Base-by-base conservation (phyloP, 2,797 vertebrate species). In the Echiichthys vipera region DNA sequence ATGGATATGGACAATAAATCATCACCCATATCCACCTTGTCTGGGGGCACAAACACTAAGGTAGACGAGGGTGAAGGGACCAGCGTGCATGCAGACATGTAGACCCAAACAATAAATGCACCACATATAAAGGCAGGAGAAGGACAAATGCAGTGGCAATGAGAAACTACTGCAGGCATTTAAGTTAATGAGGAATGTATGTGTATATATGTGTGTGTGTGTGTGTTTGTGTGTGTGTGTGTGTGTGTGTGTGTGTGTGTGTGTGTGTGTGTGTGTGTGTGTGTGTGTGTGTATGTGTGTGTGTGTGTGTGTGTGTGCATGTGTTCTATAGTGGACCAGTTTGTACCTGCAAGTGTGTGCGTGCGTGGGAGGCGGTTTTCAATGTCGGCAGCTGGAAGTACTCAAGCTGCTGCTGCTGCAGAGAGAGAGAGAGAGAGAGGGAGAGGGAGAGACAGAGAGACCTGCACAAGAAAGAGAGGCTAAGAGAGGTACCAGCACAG, bases 311-410 rank as follows among this genome's bases (percentile, higher is more conserved):
- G 53, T 80, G 65, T 72, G 43, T 51, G 53, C 61, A 64, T 40
- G 69, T 66, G 66, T 58, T 72, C 77, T 70, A 64, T 64, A 64
- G 45, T 64, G 61, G 61, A 50, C 46, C 67, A 50, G 43, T 77
- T 70, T 80, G 46, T 64, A 64, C 61, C 61, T 64, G 61, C 36
- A 46, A 66, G 82, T 76, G 80, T 83, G 74, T 81, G 90, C 89
- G 85, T 85, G 83, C 86, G 88, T 89, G 83, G 80, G 86, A 88
- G 94, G 87, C 69, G 73, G 90, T 93, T 85, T 94, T 94, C 91
- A 91, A 87, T 92, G 85, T 93, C 89, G 87, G 91, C 95, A 95
- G 94, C 94, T 95, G 94, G 94, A 96, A 95, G 92, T 88, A 92
- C 91, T 96, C 95, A 94, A 91, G 86, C 91, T 87, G 87, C 83